These are phyloP conservation scores for Ophiodon elongatus DNA, from an alignment of 2,113 vertebrate species.

Conservation along the genomic window DNA sequence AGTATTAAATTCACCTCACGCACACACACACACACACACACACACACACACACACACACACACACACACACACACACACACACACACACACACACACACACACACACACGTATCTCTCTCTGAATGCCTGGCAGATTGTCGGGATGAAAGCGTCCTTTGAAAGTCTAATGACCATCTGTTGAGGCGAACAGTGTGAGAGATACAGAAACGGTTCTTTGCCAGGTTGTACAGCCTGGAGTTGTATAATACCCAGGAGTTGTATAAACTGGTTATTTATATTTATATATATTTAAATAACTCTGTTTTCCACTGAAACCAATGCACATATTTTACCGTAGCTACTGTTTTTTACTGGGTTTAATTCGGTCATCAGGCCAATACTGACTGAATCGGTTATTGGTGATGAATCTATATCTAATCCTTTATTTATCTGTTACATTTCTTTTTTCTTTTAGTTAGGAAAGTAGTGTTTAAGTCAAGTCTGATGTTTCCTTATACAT, in stretches of 20 bases:
- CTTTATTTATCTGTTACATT: neutral
- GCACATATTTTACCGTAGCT: neutral
- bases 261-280: neutral
- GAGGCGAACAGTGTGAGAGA: neutral
- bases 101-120: neutral
- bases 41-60: neutral
- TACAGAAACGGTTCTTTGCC: neutral
- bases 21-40: too few relatives aligned
- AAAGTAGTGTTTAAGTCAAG: neutral
- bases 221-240: neutral
- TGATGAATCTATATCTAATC: neutral
- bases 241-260: constrained; percentile 1
- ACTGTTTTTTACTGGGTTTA: neutral
- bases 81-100: constrained; percentile 17
- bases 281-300: too few relatives aligned
- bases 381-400: neutral
- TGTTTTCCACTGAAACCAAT: neutral
- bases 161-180: constrained; percentile 28
- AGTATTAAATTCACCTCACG: neutral
- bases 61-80: constrained; percentile 9
- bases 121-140: neutral
- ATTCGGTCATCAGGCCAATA: too few relatives aligned
- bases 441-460: neutral
- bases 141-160: constrained; percentile 37
- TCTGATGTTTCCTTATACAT: neutral